Percentiles rank a stretch among this genome's conserved stretches.
phyloP scores from a whole-genome alignment of 1,140 invertebrate genomes.

The Ostrea denselamellosa region DNA sequence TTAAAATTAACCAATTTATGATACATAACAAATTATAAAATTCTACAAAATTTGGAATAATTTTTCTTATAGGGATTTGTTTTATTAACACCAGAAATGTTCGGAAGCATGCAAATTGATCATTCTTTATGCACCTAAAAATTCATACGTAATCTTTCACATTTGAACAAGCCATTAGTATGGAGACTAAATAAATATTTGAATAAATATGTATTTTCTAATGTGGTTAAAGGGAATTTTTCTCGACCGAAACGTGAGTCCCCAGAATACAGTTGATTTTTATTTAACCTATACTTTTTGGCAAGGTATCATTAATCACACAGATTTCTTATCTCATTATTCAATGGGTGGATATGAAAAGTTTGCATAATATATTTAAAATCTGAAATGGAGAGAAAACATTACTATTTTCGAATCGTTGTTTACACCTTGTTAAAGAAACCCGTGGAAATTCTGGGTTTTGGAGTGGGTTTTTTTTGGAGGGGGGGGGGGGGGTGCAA shows the following conservation, averaged over 20 bases:
- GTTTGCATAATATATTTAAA: not conserved
- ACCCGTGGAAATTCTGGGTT: too few species aligned
- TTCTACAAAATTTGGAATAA: slow-evolving; percentile 35
- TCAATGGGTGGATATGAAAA: not conserved
- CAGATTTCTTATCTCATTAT: not conserved
- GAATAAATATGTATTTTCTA: slow-evolving; percentile 27
- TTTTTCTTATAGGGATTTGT: not conserved
- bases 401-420: too few species aligned
- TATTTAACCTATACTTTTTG: slow-evolving; percentile 3
- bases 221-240: slow-evolving; percentile 21
- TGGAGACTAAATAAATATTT: slow-evolving; percentile 34
- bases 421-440: too few species aligned
- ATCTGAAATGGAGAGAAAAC: not conserved
- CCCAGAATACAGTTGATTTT: not conserved
- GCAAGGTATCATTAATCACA: not conserved
- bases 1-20: slow-evolving; percentile 37
- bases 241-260: not conserved
- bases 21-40: slow-evolving; percentile 11
- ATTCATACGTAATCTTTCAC: slow-evolving; percentile 37
- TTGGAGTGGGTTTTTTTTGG: too few species aligned
- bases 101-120: slow-evolving; percentile 27
- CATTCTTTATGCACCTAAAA: slow-evolving; percentile 33
- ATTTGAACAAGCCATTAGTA: slow-evolving; percentile 15
- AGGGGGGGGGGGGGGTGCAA: too few species aligned
- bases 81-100: not conserved